phyloP scores from a whole-genome alignment of 2,888 invertebrate genomes.

The Sphaerophoria rueppellii region DNA sequence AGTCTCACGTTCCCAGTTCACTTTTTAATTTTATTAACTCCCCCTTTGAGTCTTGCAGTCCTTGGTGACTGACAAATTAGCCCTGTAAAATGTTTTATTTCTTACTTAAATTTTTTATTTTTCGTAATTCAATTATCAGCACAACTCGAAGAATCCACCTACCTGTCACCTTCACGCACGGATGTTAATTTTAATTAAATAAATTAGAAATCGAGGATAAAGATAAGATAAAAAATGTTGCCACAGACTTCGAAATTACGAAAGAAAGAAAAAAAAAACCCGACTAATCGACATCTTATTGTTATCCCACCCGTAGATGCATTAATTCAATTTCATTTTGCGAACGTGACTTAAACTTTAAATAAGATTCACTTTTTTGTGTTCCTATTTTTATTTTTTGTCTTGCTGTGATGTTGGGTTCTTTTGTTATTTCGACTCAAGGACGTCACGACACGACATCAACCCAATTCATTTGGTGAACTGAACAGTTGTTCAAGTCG shows the following conservation, averaged over 20 bases:
- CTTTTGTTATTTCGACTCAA: slow-evolving; percentile 10
- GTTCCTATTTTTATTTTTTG: neutral
- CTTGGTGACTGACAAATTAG: slow-evolving; percentile 35
- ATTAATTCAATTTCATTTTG: slow-evolving; percentile 46
- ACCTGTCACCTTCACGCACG: slow-evolving; percentile 44
- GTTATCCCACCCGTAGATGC: slow-evolving; percentile 44
- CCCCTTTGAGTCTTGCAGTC: slow-evolving; percentile 19
- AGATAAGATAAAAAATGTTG: slow-evolving; percentile 5
- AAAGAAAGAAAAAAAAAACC: slow-evolving; percentile 9
- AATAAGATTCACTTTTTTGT: slow-evolving; percentile 13
- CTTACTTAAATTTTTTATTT: neutral
- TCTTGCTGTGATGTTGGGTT: too few species aligned
- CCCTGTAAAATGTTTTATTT: slow-evolving; percentile 21
- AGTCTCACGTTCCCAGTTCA: neutral
- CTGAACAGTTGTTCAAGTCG: slow-evolving; percentile 17
- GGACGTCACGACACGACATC: slow-evolving; percentile 2
- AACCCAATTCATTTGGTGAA: neutral
- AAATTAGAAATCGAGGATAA: slow-evolving; percentile 43
- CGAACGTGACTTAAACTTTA: slow-evolving; percentile 51
- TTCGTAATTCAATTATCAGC: neutral
- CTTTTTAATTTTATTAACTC: slow-evolving; percentile 9
- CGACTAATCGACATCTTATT: slow-evolving; percentile 33
- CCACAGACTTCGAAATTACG: neutral
- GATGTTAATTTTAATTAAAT: slow-evolving; percentile 60
- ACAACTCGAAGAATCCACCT: neutral